Conservation (phyloP, 2,797 vertebrate genomes). For the Scyliorhinus canicula region DNA sequence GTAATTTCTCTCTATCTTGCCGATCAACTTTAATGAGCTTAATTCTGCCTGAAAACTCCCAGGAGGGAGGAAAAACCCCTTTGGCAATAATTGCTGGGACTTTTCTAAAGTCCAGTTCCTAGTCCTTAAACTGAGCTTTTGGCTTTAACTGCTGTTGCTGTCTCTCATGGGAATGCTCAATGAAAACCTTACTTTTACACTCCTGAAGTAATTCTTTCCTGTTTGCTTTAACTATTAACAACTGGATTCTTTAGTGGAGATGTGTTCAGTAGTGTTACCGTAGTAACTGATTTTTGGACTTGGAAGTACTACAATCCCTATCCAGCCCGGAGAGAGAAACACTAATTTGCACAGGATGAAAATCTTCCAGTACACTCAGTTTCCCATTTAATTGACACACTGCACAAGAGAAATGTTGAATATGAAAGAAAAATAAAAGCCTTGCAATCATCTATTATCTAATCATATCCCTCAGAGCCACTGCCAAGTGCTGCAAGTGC, state of each 20-base stretch:
- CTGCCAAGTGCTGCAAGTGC: not conserved
- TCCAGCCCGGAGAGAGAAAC: not conserved
- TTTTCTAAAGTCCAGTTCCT: not conserved
- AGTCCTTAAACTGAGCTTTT: conserved; percentile 6
- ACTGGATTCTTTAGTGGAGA: conserved; percentile 14
- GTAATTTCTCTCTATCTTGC: not conserved
- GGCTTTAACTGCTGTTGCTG: conserved; percentile 17
- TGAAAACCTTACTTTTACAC: conserved; percentile 29
- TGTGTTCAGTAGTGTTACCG: conserved; percentile 20
- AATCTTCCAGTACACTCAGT: not conserved
- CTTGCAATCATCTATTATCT: not conserved
- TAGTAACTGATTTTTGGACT: conserved; percentile 14
- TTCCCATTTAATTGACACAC: not conserved
- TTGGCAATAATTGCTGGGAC: conserved; percentile 19
- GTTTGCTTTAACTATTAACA: conserved; percentile 23
- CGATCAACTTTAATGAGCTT: not conserved
- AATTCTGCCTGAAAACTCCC: not conserved
- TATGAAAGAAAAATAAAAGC: not conserved
- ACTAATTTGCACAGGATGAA: not conserved
- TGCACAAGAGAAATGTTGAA: not conserved
- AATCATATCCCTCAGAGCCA: not conserved
- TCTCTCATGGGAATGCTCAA: not conserved
- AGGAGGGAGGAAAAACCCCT: not conserved
- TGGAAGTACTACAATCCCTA: too few relatives aligned
- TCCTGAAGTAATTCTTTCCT: conserved; percentile 31